These are phyloP conservation scores for Hirtodrosophila confusa DNA, from an alignment of 2,888 invertebrate species.

Conservation along the genomic window DNA sequence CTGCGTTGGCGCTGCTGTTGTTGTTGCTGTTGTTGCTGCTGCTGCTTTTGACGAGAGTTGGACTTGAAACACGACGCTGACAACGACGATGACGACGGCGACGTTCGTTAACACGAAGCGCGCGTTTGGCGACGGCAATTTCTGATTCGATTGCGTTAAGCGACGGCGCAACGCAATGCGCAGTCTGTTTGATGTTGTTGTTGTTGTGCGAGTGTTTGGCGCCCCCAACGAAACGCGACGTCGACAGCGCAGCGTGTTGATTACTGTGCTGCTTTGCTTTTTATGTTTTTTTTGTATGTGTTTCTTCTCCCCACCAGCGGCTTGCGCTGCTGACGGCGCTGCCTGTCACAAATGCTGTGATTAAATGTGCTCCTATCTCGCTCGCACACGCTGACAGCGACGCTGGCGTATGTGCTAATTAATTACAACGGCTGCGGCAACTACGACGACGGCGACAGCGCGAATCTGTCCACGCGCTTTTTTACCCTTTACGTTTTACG, in stretches of 20 bases:
- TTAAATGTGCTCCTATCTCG: constrained; percentile 60
- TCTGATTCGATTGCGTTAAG: constrained; percentile 78
- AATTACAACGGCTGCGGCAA: constrained; percentile 59
- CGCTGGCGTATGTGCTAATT: constrained; percentile 64
- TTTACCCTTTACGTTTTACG: constrained; percentile 47
- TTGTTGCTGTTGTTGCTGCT: constrained; percentile 28
- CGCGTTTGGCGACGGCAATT: constrained; percentile 77
- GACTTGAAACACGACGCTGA: constrained; percentile 64
- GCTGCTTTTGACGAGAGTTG: constrained; percentile 57
- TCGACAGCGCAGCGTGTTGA: constrained; percentile 71
- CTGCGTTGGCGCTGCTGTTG: constrained; percentile 47
- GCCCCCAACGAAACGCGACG: constrained; percentile 58
- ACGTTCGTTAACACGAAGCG: constrained; percentile 69
- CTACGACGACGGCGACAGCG: constrained; percentile 38
- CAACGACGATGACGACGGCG: constrained; percentile 33
- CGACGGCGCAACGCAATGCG: constrained; percentile 74
- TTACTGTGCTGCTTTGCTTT: constrained; percentile 55
- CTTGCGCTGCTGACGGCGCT: constrained; percentile 9
- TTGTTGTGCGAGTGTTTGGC: constrained; percentile 45
- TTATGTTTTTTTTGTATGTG: constrained; percentile 21
- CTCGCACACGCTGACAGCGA: constrained; percentile 60
- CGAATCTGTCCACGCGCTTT: constrained; percentile 49
- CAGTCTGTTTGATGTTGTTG: constrained; percentile 43
- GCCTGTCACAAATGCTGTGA: constrained; percentile 60
- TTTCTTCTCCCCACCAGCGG: constrained; percentile 27